Percentiles rank a stretch among this genome's conserved stretches.
phyloP scores from a whole-genome alignment of 2,797 vertebrate genomes.

The Chelon labrosus region DNA sequence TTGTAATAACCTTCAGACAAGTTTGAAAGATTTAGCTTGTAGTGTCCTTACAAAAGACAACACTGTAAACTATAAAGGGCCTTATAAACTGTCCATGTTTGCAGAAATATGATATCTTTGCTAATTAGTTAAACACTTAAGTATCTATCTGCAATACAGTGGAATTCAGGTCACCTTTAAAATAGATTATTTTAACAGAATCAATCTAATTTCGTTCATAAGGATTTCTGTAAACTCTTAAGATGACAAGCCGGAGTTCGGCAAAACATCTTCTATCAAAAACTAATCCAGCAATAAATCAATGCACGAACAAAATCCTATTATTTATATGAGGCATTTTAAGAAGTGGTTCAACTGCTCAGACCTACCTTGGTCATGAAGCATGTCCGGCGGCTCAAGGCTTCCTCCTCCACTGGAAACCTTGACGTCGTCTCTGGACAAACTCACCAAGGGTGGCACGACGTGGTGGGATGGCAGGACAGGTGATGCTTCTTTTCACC shows the following conservation, averaged over 20 bases:
- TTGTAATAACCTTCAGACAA: background rate
- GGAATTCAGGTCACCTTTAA: no score
- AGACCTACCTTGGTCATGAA: conserved; percentile 33
- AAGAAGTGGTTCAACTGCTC: background rate
- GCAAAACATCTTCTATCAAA: no score
- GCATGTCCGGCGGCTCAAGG: background rate
- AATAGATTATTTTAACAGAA: background rate
- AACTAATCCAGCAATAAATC: background rate
- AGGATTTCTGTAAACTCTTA: no score
- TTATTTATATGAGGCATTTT: no score
- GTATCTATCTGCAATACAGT: no score
- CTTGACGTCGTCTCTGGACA: conserved; percentile 17
- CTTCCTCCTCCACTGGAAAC: conserved; percentile 19
- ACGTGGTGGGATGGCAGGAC: conserved; percentile 1
- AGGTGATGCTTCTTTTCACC: conserved; percentile 1
- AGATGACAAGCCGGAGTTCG: no score
- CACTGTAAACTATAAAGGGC: no score
- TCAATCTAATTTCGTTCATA: no score
- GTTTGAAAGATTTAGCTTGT: conserved; percentile 1
- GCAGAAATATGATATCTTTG: no score
- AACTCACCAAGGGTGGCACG: conserved; percentile 6
- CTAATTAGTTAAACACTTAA: no score
- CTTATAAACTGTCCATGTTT: no score
- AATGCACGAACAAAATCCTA: background rate
- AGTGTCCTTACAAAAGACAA: background rate